phyloP scores from a whole-genome alignment of 2,113 vertebrate species.

The Etheostoma spectabile region DNA sequence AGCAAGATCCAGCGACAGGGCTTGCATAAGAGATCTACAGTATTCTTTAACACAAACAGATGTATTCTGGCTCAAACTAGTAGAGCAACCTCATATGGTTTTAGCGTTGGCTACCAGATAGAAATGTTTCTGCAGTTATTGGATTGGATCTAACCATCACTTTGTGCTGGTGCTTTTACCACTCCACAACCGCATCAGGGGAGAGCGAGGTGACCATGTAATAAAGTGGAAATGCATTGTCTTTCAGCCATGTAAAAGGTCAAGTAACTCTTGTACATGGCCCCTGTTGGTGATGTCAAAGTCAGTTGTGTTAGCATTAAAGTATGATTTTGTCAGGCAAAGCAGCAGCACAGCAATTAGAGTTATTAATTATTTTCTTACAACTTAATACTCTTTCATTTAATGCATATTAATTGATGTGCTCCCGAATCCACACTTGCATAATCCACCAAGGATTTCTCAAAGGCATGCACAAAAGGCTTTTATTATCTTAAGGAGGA shows the following conservation, averaged over 20 bases:
- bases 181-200: conserved; percentile 43
- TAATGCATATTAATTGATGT: conserved; percentile 83
- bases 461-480: conserved; percentile 81
- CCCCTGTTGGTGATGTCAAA: conserved; percentile 31
- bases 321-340: conserved; percentile 43
- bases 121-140: conserved; percentile 11
- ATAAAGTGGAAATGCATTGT: conserved; percentile 54
- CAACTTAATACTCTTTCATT: conserved; percentile 81
- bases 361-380: conserved; percentile 80
- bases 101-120: conserved; percentile 36
- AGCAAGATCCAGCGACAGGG: conserved; percentile 61
- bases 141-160: conserved; percentile 41
- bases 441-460: conserved; percentile 82
- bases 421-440: conserved; percentile 68
- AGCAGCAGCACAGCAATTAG: conserved; percentile 69
- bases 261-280: conserved; percentile 38
- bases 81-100: conserved; percentile 39
- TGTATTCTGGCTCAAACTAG: conserved; percentile 43
- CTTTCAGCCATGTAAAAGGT: conserved; percentile 64
- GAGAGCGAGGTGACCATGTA: conserved; percentile 40
- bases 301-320: conserved; percentile 40
- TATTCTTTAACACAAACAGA: conserved; percentile 69
- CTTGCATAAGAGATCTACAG: conserved; percentile 62
- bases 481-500: conserved; percentile 81
- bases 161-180: conserved; percentile 36